Evolutionary conservation across 1,140 invertebrate genomes (phyloP).

Genomic region (Centruroides sculpturatus): DNA sequence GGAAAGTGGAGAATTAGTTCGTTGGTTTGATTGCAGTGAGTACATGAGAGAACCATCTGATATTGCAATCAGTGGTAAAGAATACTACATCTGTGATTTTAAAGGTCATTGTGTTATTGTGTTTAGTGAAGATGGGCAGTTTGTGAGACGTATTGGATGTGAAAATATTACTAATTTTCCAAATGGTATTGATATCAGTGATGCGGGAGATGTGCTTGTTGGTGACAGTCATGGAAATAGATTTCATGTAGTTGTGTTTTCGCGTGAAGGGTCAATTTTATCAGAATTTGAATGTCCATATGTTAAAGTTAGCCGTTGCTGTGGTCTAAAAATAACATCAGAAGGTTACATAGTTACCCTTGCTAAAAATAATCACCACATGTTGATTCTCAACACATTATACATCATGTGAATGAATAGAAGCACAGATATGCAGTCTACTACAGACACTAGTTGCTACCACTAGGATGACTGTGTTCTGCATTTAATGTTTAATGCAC

Average conservation of each 20-base stretch:
- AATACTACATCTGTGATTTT: slow-evolving; percentile 95
- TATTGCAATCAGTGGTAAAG: slow-evolving; percentile 83
- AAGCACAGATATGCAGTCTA: slow-evolving; percentile 5
- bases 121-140: slow-evolving; percentile 79
- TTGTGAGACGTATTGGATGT: slow-evolving; percentile 80
- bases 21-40: slow-evolving; percentile 93
- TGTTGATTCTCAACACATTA: slow-evolving; percentile 85
- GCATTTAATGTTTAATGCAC: slow-evolving; percentile 7
- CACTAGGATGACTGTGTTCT: slow-evolving; percentile 3
- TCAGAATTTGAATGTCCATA: slow-evolving; percentile 92
- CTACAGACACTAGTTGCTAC: slow-evolving; percentile 13
- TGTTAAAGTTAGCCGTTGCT: slow-evolving; percentile 93
- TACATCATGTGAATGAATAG: slow-evolving; percentile 46
- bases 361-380: slow-evolving; percentile 97
- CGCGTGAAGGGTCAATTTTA: slow-evolving; percentile 65
- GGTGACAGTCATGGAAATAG: slow-evolving; percentile 95
- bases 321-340: slow-evolving; percentile 88
- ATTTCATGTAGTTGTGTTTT: slow-evolving; percentile 90
- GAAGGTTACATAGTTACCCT: slow-evolving; percentile 92
- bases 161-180: slow-evolving; percentile 93
- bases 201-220: slow-evolving; percentile 87
- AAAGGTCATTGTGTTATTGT: slow-evolving; percentile 95
- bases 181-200: slow-evolving; percentile 93
- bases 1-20: slow-evolving; percentile 72
- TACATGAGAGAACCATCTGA: slow-evolving; percentile 95